phyloP scores from a whole-genome alignment of 2,797 vertebrate genomes.

The Alexandromys oeconomus region DNA sequence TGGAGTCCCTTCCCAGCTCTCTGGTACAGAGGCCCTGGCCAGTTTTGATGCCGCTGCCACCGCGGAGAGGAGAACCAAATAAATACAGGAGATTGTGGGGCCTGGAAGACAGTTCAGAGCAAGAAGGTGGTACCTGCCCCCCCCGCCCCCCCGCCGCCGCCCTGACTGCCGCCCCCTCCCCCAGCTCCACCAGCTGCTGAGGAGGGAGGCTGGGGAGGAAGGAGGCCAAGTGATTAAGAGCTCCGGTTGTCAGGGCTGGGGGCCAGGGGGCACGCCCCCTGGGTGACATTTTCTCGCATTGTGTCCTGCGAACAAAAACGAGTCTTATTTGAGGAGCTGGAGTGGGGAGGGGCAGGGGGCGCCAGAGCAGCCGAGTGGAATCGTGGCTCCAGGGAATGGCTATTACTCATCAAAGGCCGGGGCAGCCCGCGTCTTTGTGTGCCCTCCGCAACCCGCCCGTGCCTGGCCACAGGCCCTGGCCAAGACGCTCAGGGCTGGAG shows the following conservation, averaged over 20 bases:
- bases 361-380: conserved; percentile 57
- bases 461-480: conserved; percentile 68
- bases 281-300: conserved; percentile 83
- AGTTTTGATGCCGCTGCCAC: background rate
- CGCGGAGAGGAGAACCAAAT: background rate
- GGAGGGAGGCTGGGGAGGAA: conserved; percentile 69
- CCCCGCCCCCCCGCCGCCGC: background rate
- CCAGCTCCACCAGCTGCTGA: conserved; percentile 71
- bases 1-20: background rate
- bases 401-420: conserved; percentile 84
- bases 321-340: conserved; percentile 82
- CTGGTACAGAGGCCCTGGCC: background rate
- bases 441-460: conserved; percentile 75
- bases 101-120: background rate
- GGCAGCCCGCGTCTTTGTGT: conserved; percentile 74
- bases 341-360: conserved; percentile 66
- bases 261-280: conserved; percentile 83
- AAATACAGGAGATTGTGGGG: background rate
- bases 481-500: background rate
- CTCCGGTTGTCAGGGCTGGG: conserved; percentile 78
- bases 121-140: conserved; percentile 44
- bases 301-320: conserved; percentile 83
- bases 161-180: background rate
- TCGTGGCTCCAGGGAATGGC: conserved; percentile 79
- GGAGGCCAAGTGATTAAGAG: conserved; percentile 80